Percentiles rank a stretch among this genome's conserved stretches.
Evolutionary conservation across 2,888 invertebrate genomes (phyloP).

Genomic region (Erebia aethiops): DNA sequence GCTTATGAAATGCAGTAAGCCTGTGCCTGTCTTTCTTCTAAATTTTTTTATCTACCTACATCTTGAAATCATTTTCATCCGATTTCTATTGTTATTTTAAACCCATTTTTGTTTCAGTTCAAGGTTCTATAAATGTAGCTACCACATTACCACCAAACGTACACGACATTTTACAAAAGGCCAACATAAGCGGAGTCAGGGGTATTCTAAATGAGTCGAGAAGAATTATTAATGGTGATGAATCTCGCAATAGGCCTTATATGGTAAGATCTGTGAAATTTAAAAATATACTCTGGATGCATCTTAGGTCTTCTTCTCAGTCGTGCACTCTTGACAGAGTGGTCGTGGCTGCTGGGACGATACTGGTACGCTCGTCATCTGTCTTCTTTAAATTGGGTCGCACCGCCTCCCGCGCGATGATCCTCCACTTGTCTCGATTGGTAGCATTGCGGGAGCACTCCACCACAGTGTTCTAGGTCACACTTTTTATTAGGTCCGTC

Average conservation of each 20-base stretch:
- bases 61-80: background rate
- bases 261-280: conserved; percentile 65
- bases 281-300: conserved; percentile 57
- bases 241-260: conserved; percentile 64
- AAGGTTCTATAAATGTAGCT: conserved; percentile 48
- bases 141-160: conserved; percentile 55
- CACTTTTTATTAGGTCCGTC: too few relatives aligned
- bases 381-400: too few relatives aligned
- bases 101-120: conserved; percentile 46
- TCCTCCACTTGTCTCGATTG: too few relatives aligned
- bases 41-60: background rate
- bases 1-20: too few relatives aligned
- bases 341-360: too few relatives aligned
- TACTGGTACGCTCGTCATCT: too few relatives aligned
- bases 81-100: background rate
- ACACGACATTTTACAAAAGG: conserved; percentile 49
- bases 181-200: conserved; percentile 51
- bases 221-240: conserved; percentile 65
- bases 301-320: too few relatives aligned
- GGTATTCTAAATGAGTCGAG: conserved; percentile 56
- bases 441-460: too few relatives aligned
- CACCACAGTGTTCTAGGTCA: too few relatives aligned
- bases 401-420: too few relatives aligned
- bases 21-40: too few relatives aligned
- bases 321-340: too few relatives aligned